A percentile compares a stretch with the other conserved stretches of the same genome.
Conservation (phyloP, 1,140 invertebrate genomes). For the Bombus soroeensis region DNA sequence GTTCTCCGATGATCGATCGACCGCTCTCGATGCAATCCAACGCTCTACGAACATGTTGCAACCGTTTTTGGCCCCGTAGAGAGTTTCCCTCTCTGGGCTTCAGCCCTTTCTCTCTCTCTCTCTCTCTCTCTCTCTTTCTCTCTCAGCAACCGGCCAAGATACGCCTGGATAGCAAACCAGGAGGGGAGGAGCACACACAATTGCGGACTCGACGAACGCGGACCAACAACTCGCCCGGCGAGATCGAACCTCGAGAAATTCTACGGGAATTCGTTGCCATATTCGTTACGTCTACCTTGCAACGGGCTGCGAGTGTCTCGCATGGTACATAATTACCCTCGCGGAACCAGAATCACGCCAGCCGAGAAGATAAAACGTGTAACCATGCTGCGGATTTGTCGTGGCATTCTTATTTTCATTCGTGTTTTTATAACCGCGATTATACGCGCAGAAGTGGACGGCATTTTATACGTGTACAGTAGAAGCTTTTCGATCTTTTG, state of each 20-base stretch:
- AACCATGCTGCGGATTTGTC: background rate
- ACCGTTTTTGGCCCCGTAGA: constrained; percentile 28
- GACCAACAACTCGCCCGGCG: constrained; percentile 33
- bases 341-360: background rate
- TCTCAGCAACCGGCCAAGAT: constrained; percentile 40
- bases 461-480: background rate
- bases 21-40: background rate
- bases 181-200: constrained; percentile 27
- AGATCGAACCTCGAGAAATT: constrained; percentile 55
- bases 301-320: constrained; percentile 15
- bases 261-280: constrained; percentile 44
- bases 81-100: background rate
- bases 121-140: background rate
- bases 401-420: background rate
- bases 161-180: background rate
- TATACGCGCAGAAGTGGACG: background rate
- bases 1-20: constrained; percentile 49
- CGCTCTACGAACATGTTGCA: background rate
- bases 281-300: constrained; percentile 21
- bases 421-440: background rate
- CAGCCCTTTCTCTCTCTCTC: background rate
- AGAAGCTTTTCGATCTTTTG: background rate
- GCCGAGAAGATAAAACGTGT: no score
- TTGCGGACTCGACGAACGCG: constrained; percentile 35
- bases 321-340: constrained; percentile 31